Evolutionary conservation across 2,113 vertebrate genomes (phyloP), one percentile per base, ranked within the genome.

Genomic region (Tylochromis polylepis): DNA sequence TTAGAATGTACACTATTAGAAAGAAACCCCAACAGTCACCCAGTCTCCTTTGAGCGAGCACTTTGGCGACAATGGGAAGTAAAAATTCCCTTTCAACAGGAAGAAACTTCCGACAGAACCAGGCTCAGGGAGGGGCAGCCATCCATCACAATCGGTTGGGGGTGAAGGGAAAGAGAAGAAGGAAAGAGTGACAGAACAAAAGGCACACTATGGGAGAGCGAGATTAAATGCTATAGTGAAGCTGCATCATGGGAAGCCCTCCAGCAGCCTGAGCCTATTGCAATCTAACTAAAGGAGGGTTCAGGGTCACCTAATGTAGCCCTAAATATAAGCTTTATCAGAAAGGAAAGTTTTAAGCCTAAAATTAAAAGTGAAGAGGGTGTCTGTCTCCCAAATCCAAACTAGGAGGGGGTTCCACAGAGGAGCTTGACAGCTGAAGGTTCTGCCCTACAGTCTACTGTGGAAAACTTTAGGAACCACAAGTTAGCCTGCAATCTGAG

Each of bases 201-300:
- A 65, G 2, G 18, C 0, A 0, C 2, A 0, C 59, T 65, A 0
- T 65, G 31, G 31, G 31, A n/a, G 59, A 36, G 0, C 0, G 60
- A 36, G 31, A 65, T 65, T 36, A 65, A 62, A 62, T 12, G 60
- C 18, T 65, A 65, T 36, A 36, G 60, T 20, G 31, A 65, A 65
- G 31, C 31, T 65, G 60, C 60, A 62, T 62, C 59, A 62, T 11
- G 10, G 59, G 59, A 62, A 62, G 6, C 59, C 0, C 1, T 31
- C 36, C 31, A 36, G 60, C 1, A 65, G 31, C 60, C 6, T 36
- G 6, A 65, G 0, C 0, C 60, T 65, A 36, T 65, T 65, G 18
- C 60, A 7, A 2, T 12, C 31, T 12, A 36, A 36, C 60, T 65
- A 3, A n/a, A 36, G 31, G 31, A 65, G 60, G 5, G 2, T 65